Percentiles rank a stretch among this genome's conserved stretches.
Conservation (phyloP, 2,888 invertebrate genomes). For the Eulithis prunata region DNA sequence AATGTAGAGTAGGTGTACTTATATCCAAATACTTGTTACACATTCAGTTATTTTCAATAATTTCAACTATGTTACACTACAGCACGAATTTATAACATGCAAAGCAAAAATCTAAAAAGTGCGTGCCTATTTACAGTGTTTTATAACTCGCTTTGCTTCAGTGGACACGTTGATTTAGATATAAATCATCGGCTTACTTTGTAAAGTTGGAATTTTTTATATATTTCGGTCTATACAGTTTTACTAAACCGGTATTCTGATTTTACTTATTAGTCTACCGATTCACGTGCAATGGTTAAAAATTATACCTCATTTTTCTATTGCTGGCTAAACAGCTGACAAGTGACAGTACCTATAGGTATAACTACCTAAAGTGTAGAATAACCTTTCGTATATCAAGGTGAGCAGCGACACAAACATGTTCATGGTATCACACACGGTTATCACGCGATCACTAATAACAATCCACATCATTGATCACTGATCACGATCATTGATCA, state of each 20-base stretch:
- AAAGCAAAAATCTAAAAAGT: constrained; percentile 1
- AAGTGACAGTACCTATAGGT: no score
- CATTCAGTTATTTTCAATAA: no score
- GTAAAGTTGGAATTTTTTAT: no score
- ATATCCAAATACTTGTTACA: no score
- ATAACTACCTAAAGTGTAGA: background rate
- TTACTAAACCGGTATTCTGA: no score
- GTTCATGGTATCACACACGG: constrained; percentile 32
- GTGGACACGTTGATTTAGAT: constrained; percentile 6
- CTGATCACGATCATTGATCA: constrained; percentile 4
- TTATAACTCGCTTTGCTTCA: constrained; percentile 13
- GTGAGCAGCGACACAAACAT: background rate
- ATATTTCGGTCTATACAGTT: no score
- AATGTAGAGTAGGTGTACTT: no score
- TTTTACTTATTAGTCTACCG: no score
- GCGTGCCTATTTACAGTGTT: background rate
- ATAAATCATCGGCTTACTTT: background rate
- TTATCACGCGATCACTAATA: constrained; percentile 30
- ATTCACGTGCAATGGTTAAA: background rate
- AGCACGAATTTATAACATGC: constrained; percentile 12
- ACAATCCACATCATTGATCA: constrained; percentile 9
- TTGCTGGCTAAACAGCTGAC: no score
- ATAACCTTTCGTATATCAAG: background rate
- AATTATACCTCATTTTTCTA: background rate
- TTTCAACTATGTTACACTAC: background rate